Evolutionary conservation across 2,113 vertebrate species (phyloP), one percentile per base, ranked within the genome.

Genomic region (Thomomys bottae): DNA sequence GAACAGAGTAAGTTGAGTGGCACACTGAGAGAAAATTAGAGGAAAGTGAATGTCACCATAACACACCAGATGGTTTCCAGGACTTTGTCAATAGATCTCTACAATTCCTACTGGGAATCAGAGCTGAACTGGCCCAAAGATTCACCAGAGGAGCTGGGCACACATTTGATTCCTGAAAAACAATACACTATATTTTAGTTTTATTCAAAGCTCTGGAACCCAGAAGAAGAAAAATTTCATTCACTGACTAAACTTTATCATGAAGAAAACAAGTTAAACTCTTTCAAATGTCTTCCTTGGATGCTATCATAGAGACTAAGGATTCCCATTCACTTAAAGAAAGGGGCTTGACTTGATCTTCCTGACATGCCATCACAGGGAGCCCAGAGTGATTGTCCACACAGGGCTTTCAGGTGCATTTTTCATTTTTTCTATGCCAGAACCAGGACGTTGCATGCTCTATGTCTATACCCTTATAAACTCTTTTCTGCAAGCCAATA

Each of bases 11-110:
- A 26, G 64, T 15, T 95, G 93, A 95, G 49, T 92, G 90, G 81
- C 94, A 94, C 73, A 89, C 72, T 73, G 86, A 87, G 95, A 95
- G 38, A 49, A 95, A 93, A 95, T 91, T n/a, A 91, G 63, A 96
- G 38, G 34, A 84, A 91, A 92, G 71, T 42, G 78, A 94, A 95
- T 83, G 73, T 77, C 92, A 83, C 54, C 2, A 0, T 64, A 95
- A 64, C 34, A 54, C 70, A 89, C 94, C 88, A 96, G 94, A 96
- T 95, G 94, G 89, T 85, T 84, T 77, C 28, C 32, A 83, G 82
- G 78, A 87, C n/a, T 73, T 91, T 82, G 77, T 82, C 75, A 87
- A 57, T 76, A 83, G 84, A 81, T 66, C 24, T 30, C 3, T 61
- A 11, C 12, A 2, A 34, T 82, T 85, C 92, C 81, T 71, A 70